phyloP scores from a whole-genome alignment of 92 coral and sea anemone genomes.

The Epizoanthus stellaris region DNA sequence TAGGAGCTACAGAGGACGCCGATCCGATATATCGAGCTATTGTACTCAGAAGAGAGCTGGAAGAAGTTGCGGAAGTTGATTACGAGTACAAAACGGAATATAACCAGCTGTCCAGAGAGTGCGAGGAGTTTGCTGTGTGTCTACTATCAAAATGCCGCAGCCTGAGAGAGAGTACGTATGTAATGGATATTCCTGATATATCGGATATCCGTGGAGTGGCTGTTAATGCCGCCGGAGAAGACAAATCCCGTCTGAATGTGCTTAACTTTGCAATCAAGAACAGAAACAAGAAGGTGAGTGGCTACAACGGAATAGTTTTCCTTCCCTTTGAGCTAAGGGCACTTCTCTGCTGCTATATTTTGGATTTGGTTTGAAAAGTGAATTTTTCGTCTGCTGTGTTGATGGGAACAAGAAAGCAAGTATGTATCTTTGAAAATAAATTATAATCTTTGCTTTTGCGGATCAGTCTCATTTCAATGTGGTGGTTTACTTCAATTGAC shows the following conservation, averaged over 20 bases:
- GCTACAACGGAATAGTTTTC: neutral
- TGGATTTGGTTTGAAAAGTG: too few relatives aligned
- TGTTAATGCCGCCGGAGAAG: slow-evolving; percentile 3
- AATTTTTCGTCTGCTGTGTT: too few relatives aligned
- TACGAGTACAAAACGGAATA: slow-evolving; percentile 82
- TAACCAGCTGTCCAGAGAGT: slow-evolving; percentile 62
- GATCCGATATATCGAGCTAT: slow-evolving; percentile 85
- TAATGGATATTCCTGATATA: slow-evolving; percentile 77
- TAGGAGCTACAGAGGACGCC: neutral
- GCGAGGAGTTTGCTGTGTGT: slow-evolving; percentile 78
- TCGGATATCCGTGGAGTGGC: slow-evolving; percentile 41
- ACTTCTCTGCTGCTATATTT: too few relatives aligned
- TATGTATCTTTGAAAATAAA: too few relatives aligned
- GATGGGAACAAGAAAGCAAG: too few relatives aligned
- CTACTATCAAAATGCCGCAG: slow-evolving; percentile 82
- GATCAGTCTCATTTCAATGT: too few relatives aligned
- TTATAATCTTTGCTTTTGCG: too few relatives aligned
- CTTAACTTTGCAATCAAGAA: slow-evolving; percentile 77
- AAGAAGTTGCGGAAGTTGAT: slow-evolving; percentile 63
- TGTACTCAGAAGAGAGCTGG: slow-evolving; percentile 61
- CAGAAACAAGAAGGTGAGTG: slow-evolving; percentile 70
- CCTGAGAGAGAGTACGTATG: slow-evolving; percentile 73
- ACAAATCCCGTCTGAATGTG: slow-evolving; percentile 54
- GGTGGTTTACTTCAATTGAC: too few relatives aligned
- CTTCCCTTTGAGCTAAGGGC: neutral